A percentile compares a stretch with the other conserved stretches of the same genome.
Conservation (phyloP, 2,888 invertebrate species). For the Coenonympha glycerion region DNA sequence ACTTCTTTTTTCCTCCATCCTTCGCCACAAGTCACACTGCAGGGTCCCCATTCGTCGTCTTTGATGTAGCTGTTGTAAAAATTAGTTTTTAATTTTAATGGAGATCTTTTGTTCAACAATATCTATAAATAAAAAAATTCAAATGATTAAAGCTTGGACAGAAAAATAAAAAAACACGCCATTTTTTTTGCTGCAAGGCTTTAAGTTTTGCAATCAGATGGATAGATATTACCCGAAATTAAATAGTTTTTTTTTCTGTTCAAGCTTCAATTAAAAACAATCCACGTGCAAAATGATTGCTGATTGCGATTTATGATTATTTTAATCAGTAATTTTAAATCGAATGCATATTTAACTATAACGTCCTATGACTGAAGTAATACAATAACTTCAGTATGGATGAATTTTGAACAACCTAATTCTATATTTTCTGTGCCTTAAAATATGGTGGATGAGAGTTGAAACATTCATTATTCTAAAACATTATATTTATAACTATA, state of each 20-base stretch:
- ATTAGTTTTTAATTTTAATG: too few relatives aligned
- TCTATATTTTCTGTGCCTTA: slow-evolving; percentile 4
- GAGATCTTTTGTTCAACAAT: too few relatives aligned
- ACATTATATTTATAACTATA: not conserved
- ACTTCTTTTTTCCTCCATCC: slow-evolving; percentile 90
- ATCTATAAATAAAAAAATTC: too few relatives aligned
- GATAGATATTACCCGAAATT: too few relatives aligned
- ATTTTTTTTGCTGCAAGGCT: too few relatives aligned
- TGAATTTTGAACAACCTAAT: slow-evolving; percentile 1
- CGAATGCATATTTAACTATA: not conserved
- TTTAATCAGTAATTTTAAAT: not conserved
- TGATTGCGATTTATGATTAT: slow-evolving; percentile 13
- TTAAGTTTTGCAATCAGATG: too few relatives aligned
- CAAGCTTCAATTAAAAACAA: too few relatives aligned
- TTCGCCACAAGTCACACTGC: slow-evolving; percentile 93
- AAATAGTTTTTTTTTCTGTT: too few relatives aligned
- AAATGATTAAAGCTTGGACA: too few relatives aligned
- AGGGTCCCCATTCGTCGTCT: slow-evolving; percentile 91
- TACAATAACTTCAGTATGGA: not conserved
- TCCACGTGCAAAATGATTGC: slow-evolving; percentile 23
- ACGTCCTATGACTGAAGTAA: not conserved
- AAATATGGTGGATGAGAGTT: slow-evolving; percentile 1
- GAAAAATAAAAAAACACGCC: too few relatives aligned
- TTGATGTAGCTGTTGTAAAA: slow-evolving; percentile 85
- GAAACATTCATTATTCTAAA: slow-evolving; percentile 3